Evolutionary conservation across 35 echinoderm and acorn worm genomes (phyloP).

Genomic region (Apostichopus japonicus): DNA sequence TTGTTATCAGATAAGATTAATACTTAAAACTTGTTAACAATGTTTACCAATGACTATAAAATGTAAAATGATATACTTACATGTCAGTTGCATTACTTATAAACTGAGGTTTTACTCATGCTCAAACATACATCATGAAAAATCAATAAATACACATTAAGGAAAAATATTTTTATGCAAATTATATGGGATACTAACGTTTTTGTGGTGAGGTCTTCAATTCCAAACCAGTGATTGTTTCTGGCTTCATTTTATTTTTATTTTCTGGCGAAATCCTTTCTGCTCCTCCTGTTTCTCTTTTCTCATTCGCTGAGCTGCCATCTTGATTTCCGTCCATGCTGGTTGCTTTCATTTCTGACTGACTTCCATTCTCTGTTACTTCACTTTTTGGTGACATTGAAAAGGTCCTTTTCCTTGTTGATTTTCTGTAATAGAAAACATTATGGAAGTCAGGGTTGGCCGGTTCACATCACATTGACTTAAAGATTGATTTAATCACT

Average conservation of each 20-base stretch:
- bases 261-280: not conserved
- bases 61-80: not conserved
- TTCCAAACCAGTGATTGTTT: not conserved
- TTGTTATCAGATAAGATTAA: not conserved
- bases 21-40: not conserved
- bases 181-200: not conserved
- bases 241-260: not conserved
- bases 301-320: not conserved
- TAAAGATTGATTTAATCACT: too few relatives aligned
- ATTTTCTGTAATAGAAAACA: not conserved
- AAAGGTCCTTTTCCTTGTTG: conserved; percentile 6
- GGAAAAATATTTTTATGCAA: too few relatives aligned
- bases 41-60: too few relatives aligned
- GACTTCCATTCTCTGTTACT: not conserved
- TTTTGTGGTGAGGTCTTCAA: not conserved
- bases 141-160: too few relatives aligned
- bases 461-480: too few relatives aligned
- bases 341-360: not conserved
- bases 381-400: conserved; percentile 8
- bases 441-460: not conserved
- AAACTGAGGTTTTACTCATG: too few relatives aligned
- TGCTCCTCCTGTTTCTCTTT: not conserved
- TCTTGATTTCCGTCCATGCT: not conserved
- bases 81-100: not conserved
- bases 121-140: too few relatives aligned